These are phyloP conservation scores for Cetonia aurata DNA, from an alignment of 2,888 invertebrate species.

Conservation along the genomic window DNA sequence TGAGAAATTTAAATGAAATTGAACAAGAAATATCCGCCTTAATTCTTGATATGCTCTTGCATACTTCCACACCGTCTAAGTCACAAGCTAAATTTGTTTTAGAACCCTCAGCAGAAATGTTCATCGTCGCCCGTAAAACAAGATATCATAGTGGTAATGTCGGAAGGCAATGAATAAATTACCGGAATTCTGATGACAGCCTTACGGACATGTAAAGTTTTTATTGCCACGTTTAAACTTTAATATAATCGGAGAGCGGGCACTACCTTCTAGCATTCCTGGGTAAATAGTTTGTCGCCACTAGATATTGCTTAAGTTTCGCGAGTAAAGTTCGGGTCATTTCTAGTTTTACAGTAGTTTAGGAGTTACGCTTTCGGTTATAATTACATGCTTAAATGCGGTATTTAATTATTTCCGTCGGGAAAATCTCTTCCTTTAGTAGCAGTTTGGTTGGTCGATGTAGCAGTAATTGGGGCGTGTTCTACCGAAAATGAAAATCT, in stretches of 20 bases:
- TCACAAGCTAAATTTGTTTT: too few species aligned
- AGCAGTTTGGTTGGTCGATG: too few species aligned
- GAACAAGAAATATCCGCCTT: too few species aligned
- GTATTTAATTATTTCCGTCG: constrained; percentile 19
- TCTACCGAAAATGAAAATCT: background rate
- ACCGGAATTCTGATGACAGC: constrained; percentile 4
- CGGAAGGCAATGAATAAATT: too few species aligned
- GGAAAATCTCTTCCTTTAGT: background rate
- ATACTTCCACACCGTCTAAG: too few species aligned
- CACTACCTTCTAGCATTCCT: constrained; percentile 16
- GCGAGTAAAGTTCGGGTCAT: constrained; percentile 23
- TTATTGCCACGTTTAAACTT: constrained; percentile 19
- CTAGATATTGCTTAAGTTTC: constrained; percentile 33
- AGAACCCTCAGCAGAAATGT: too few species aligned
- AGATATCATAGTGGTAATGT: too few species aligned
- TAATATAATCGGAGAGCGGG: constrained; percentile 16
- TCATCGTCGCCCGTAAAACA: too few species aligned
- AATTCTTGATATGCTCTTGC: too few species aligned
- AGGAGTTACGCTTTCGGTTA: constrained; percentile 25
- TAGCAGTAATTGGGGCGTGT: background rate
- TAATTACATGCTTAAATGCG: constrained; percentile 27
- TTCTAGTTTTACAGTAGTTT: constrained; percentile 29
- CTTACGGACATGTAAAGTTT: constrained; percentile 12
- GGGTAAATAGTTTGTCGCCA: constrained; percentile 34
- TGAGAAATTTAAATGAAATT: too few species aligned